Base-by-base conservation (phyloP, 2,888 invertebrate genomes). In the Polia nebulosa region DNA sequence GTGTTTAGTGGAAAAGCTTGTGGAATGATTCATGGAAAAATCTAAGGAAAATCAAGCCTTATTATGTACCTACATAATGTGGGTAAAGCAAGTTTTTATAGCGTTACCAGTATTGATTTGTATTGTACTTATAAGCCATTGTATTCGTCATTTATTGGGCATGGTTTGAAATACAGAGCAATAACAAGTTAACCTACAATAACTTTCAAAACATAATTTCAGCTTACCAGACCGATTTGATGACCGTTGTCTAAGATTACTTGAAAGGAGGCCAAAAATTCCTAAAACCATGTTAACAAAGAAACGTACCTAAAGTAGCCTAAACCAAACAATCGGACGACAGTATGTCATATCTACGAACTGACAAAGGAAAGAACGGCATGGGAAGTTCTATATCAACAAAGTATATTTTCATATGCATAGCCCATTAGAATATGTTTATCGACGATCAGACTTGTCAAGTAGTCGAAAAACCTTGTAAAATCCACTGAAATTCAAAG, bases 401-500 rank as follows among this genome's bases (percentile, higher is more conserved):
- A 13, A 13, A 32, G 13, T 49, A 25, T 34, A 17, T 49, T 20
- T 15, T 22, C n/a, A 8, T 45, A 4, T 51, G 15, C 22, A 49
- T 22, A 63, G 27, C 39, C 36, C 25, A 76, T 60, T 75, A 49
- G 57, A 78, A 63, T 58, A 11, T 76, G 45, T 80, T 68, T 76
- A 76, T 69, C 58, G 32, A 51, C 20, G n/a, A 65, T 76, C 59
- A 52, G 6, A 3, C 45, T 34, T 58, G 72, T 71, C 77, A 78
- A n/a, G 51, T 25, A 20, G 22, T 27, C 17, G 49, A 41, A 55
- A 76, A 80, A 32, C 49, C 32, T 20, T 51, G 74, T 71, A 62
- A 67, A 76, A 76, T 39, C 53, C 59, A 57, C 76, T 78, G 76
- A 78, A 72, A 76, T 79, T 66, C 70, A 75, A 69, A 76, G 52